Evolutionary conservation across 2,113 vertebrate genomes (phyloP), one percentile per base, ranked within the genome.

Genomic region (Diadophis punctatus): DNA sequence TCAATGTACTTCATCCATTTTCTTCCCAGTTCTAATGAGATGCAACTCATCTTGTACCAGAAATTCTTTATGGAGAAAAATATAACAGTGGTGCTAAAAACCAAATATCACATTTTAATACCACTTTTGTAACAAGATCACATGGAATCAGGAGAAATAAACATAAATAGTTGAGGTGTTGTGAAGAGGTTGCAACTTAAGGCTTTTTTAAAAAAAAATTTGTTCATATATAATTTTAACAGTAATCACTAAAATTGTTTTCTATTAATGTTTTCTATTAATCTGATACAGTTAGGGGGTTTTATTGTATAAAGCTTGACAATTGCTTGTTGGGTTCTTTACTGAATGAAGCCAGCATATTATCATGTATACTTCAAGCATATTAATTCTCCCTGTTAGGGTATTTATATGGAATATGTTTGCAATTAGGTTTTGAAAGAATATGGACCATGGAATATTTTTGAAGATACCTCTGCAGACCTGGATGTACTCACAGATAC

Each of bases 191-290:
- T 58, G 55, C 3, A 22, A 58, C 34, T 43, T 51, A 88, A 22
- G 43, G 34, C 89, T 12, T 90, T 95, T 92, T 60, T 11, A 1
- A 30, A 63, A 63, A 56, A 30, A 30, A 63, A 4, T 8, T 80
- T 80, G 68, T n/a, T 9, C 39, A 84, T 56, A 90, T 90, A 55
- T 94, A 95, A 92, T 4, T 27, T 49, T 74, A 4, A 23, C 74
- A 90, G 93, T 87, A 74, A 52, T 30, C 93, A 52, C 22, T 90
- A 25, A 87, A 18, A 27, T n/a, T n/a, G n/a, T n/a, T n/a, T n/a
- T n/a, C n/a, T n/a, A n/a, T n/a, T n/a, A 10, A 22, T 1, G 2
- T 20, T 93, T 84, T 27, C 49, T 48, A 34, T 90, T 51, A 1
- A 7, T 56, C 1, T 56, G 0, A 85, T 12, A 12, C 53, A 34